Evolutionary conservation across 2,113 vertebrate genomes (phyloP).

Genomic region (Phyllostomus discolor): DNA sequence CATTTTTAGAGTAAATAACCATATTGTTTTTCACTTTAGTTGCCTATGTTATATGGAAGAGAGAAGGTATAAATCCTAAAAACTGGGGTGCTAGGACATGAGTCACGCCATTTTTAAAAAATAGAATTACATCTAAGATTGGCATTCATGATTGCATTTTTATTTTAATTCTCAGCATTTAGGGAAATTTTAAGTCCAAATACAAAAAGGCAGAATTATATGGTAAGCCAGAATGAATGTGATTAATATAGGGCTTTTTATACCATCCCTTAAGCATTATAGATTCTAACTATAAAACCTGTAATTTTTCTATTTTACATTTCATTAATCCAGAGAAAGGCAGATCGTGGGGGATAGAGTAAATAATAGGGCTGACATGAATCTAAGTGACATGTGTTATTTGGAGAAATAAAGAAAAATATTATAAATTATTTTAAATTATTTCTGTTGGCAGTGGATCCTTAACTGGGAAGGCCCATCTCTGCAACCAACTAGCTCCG

Average conservation of each 20-base stretch:
- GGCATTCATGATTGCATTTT: not conserved
- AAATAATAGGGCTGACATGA: slow-evolving; percentile 17
- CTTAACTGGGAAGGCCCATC: not conserved
- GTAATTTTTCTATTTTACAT: slow-evolving; percentile 40
- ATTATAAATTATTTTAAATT: slow-evolving; percentile 17
- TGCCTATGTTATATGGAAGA: not conserved
- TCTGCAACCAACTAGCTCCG: not conserved
- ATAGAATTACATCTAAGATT: slow-evolving; percentile 4
- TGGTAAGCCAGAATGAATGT: not conserved
- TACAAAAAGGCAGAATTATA: slow-evolving; percentile 11
- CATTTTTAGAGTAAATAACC: not conserved
- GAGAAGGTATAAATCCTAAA: not conserved
- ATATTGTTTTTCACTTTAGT: not conserved
- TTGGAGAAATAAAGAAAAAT: slow-evolving; percentile 7
- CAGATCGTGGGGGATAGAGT: not conserved
- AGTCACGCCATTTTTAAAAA: not conserved
- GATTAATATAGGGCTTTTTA: slow-evolving; percentile 34
- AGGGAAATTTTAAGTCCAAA: not conserved
- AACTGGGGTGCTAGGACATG: not conserved
- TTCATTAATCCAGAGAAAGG: slow-evolving; percentile 46
- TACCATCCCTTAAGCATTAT: not conserved
- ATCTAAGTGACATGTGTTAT: slow-evolving; percentile 49
- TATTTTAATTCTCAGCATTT: not conserved
- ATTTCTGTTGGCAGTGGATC: not conserved
- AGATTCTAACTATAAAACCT: slow-evolving; percentile 35